Conservation (phyloP, 2,797 vertebrate species). For the Schizopygopsis pylzovi region DNA sequence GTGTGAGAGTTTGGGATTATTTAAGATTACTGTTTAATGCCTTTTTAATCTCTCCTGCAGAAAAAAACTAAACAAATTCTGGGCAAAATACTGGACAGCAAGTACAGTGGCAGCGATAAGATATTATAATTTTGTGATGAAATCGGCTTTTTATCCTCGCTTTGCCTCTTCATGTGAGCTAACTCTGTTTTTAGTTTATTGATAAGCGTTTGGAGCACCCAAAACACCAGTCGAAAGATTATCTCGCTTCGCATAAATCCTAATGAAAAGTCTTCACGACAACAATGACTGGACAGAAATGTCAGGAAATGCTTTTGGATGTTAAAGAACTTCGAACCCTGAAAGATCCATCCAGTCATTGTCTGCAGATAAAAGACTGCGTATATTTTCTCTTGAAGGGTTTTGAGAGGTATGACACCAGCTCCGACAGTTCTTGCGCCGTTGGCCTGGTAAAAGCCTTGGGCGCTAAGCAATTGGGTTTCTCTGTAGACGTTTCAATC, state of each 20-base stretch:
- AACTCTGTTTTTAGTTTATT: slow-evolving; percentile 61
- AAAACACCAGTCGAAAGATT: slow-evolving; percentile 57
- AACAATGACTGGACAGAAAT: slow-evolving; percentile 42
- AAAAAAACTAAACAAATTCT: slow-evolving; percentile 88
- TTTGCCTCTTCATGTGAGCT: slow-evolving; percentile 37
- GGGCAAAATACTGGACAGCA: slow-evolving; percentile 84
- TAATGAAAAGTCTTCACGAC: slow-evolving; percentile 35
- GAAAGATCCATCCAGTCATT: slow-evolving; percentile 8
- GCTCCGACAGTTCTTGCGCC: neutral
- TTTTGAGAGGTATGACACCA: slow-evolving; percentile 44
- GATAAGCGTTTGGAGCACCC: slow-evolving; percentile 56
- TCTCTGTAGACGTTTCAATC: slow-evolving; percentile 35
- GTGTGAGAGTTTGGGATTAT: slow-evolving; percentile 93
- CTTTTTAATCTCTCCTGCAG: slow-evolving; percentile 88
- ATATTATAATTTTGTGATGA: slow-evolving; percentile 77
- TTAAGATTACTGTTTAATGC: slow-evolving; percentile 97
- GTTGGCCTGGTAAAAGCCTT: neutral
- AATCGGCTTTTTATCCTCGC: slow-evolving; percentile 63
- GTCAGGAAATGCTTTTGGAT: slow-evolving; percentile 9
- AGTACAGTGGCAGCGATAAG: slow-evolving; percentile 82
- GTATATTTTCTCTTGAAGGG: neutral
- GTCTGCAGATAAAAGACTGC: slow-evolving; percentile 12
- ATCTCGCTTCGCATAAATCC: slow-evolving; percentile 54
- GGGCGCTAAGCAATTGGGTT: slow-evolving; percentile 26
- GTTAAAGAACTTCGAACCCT: slow-evolving; percentile 7